phyloP scores from a whole-genome alignment of 23 tunicate genomes.

The Aplidium turbinatum region DNA sequence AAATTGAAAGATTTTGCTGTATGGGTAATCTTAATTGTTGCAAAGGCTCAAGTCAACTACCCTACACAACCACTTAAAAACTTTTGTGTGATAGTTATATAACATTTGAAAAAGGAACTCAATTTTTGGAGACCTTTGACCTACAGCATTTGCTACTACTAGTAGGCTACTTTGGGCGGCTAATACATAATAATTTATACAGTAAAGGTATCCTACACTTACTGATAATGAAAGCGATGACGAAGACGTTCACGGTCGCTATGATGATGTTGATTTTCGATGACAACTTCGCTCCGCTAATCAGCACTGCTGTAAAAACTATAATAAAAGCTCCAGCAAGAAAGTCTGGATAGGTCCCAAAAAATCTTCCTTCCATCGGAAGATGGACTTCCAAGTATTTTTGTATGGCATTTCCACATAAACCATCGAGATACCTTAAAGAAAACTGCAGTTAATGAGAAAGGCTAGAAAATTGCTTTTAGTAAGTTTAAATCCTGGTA shows the following conservation, averaged over 20 bases:
- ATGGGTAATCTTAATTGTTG: not conserved
- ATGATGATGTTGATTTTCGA: conserved; percentile 65
- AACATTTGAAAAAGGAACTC: too few species aligned
- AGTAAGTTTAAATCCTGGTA: too few species aligned
- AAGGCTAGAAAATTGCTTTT: too few species aligned
- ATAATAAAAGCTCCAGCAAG: conserved; percentile 51
- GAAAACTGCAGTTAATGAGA: too few species aligned
- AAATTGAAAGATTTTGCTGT: not conserved
- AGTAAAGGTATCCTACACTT: not conserved
- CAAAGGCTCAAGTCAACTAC: too few species aligned
- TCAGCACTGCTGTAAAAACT: conserved; percentile 35
- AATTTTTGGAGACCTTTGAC: too few species aligned
- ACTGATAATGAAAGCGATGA: conserved; percentile 70
- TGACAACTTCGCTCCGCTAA: conserved; percentile 68
- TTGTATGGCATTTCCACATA: conserved; percentile 42
- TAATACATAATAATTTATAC: too few species aligned
- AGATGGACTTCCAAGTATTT: conserved; percentile 41
- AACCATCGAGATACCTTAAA: conserved; percentile 56
- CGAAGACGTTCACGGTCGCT: conserved; percentile 51
- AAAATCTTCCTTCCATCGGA: conserved; percentile 58
- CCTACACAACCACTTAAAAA: too few species aligned
- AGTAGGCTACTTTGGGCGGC: too few species aligned
- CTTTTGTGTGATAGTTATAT: too few species aligned
- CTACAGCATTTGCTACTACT: too few species aligned
- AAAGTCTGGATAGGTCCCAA: conserved; percentile 73